Base-by-base conservation (phyloP, 2,888 invertebrate genomes). In the Loripinus fragilis region DNA sequence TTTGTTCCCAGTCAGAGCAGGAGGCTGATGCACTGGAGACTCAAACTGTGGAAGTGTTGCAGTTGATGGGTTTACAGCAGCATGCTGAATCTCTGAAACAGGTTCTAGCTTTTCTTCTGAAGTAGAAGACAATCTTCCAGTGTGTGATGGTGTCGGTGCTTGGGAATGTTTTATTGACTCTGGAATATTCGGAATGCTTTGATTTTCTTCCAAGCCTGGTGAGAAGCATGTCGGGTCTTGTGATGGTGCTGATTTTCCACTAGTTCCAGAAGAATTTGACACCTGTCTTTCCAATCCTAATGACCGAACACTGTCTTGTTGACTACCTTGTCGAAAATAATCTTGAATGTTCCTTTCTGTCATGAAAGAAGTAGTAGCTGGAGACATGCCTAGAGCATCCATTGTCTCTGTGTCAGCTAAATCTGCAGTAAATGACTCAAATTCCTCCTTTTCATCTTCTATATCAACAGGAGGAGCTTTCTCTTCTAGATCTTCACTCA, bases 391-490 rank as follows among this genome's bases (percentile, higher is more conserved):
- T 10, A 86, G 76, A 42, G 84, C 85, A 74, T 83, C 81, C 67
- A 86, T 65, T 70, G 83, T 80, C 65, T 85, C 87, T 25, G 78
- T 78, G 42, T 84, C 85, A 12, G 80, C 83, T 41, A 74, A 78
- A 67, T 89, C 88, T 8, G 90, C 90, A 25, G 90, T 90, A 72
- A 91, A 90, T 23, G 89, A 89, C 79, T 91, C 91, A 88, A 91
- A 90, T 60, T 86, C 82, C 66, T 90, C 90, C 67, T 88, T 89
- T 28, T 86, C 83, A 64, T 81, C 85, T 71, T 85, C 85, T 20
- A 86, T 76, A 33, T 78, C 79, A 45, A 81, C 79, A 48, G 85
- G 85, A 52, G 76, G 78, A 38, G 81, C 78, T 20, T 78, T 68
- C 25, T 81, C 76, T 20, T 87, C 86, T 72, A 72, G 72, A 64